Base-by-base conservation (phyloP, 2,797 vertebrate genomes). In the Philypnodon macrostomus region DNA sequence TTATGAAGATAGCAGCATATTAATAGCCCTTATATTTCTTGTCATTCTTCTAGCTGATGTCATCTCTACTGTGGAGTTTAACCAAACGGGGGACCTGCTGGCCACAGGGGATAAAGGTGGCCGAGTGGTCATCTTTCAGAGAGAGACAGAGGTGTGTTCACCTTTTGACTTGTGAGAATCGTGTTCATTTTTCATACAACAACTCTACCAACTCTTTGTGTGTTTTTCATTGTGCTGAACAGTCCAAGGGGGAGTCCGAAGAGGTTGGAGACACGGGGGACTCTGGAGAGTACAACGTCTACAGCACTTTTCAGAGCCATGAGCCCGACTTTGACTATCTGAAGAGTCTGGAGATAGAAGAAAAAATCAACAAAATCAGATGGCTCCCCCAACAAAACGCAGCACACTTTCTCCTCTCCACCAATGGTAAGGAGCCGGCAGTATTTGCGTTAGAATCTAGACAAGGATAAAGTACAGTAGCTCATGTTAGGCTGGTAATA, bases 281-380 rank as follows among this genome's bases (percentile, higher is more conserved):
- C 53, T 95, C 93, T n/a, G 96, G 96, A 14, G 96, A 98, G 75
- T 98, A 98, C 63, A 98, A 98, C 56, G 96, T 98, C 83, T 98
- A 98, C 87, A 98, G 96, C 89, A 98, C 96, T 16, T 98, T 98
- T 89, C 96, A 98, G 92, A 98, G 96, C 84, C 96, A 98, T 9
- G 96, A 98, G 84, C 96, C 95, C 0, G 96, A 98, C 89, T 98
- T 98, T 57, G 96, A 98, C 87, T 98, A 98, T 88, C 85, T 98
- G 87, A 98, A 98, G 81, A 98, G 95, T 78, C 87, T 98, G 85
- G 96, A 98, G 87, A 98, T 98, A 53, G 96, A 98, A 79, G 96
- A 98, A 85, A 98, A 98, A 73, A 98, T 98, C 82, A 98, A 98
- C 87, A 98, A 97, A 87, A 98, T 98, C 80, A 87, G 93, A 82